These are phyloP conservation scores for Drosophila kepulauana DNA, from an alignment of 1,140 invertebrate species.

Conservation along the genomic window DNA sequence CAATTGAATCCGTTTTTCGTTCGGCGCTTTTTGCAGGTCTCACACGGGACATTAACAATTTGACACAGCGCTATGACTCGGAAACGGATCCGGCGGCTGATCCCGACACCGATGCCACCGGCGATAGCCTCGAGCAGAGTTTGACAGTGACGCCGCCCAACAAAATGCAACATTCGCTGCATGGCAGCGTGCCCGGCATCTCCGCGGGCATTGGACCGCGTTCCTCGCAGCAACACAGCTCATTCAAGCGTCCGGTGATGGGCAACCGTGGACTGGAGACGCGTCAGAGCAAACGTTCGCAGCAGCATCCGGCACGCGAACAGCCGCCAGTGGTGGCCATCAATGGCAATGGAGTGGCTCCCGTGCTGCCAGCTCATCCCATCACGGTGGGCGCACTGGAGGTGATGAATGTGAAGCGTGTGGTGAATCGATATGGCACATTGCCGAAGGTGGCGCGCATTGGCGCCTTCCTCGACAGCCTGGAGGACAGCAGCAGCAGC, in stretches of 20 bases:
- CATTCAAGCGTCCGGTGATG: slow-evolving; percentile 87
- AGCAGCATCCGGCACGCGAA: slow-evolving; percentile 85
- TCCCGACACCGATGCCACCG: slow-evolving; percentile 87
- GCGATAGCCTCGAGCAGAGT: slow-evolving; percentile 76
- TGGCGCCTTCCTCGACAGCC: slow-evolving; percentile 96
- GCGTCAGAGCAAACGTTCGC: slow-evolving; percentile 87
- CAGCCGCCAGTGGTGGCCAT: background rate
- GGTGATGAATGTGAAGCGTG: slow-evolving; percentile 98
- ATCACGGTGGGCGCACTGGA: slow-evolving; percentile 94
- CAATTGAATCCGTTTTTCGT: slow-evolving; percentile 11
- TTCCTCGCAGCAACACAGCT: slow-evolving; percentile 82
- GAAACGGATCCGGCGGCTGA: slow-evolving; percentile 88
- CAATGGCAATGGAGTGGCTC: slow-evolving; percentile 44
- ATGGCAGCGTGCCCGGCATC: slow-evolving; percentile 63
- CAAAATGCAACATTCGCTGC: slow-evolving; percentile 82
- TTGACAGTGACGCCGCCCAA: slow-evolving; percentile 46
- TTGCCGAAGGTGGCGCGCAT: slow-evolving; percentile 97
- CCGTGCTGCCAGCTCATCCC: slow-evolving; percentile 71
- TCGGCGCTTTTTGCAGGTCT: slow-evolving; percentile 54
- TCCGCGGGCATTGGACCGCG: slow-evolving; percentile 70
- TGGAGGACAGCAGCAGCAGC: slow-evolving; percentile 86
- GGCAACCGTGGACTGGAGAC: slow-evolving; percentile 85
- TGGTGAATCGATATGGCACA: slow-evolving; percentile 98
- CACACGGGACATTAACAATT: slow-evolving; percentile 77
- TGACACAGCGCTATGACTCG: slow-evolving; percentile 85